Percentiles rank a stretch among this genome's conserved stretches.
Evolutionary conservation across 2,888 invertebrate genomes (phyloP).

Genomic region (Hemicrepidius hirtus): DNA sequence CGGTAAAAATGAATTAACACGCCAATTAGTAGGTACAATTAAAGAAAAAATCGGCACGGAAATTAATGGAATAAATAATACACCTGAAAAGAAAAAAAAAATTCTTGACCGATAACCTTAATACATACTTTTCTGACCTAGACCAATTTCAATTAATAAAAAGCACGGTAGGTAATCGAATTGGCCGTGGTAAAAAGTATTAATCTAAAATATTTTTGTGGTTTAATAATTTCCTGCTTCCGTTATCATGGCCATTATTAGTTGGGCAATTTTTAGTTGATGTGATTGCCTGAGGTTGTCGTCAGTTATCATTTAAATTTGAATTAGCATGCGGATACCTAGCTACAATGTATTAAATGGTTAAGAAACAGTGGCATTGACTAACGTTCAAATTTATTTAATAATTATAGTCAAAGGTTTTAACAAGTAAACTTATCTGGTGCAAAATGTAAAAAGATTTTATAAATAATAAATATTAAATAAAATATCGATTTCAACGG

Average conservation of each 20-base stretch:
- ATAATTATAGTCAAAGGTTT: too few species aligned
- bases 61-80: slow-evolving; percentile 1
- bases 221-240: slow-evolving; percentile 33
- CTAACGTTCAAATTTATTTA: too few species aligned
- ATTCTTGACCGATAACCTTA: slow-evolving; percentile 21
- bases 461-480: too few species aligned
- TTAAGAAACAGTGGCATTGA: too few species aligned
- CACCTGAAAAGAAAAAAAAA: background rate
- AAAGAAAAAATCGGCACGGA: background rate
- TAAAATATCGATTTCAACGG: too few species aligned
- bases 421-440: too few species aligned
- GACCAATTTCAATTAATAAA: slow-evolving; percentile 19
- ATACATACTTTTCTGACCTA: slow-evolving; percentile 10
- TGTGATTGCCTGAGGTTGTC: background rate
- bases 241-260: slow-evolving; percentile 17
- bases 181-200: slow-evolving; percentile 5
- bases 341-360: too few species aligned
- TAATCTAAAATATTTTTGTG: background rate
- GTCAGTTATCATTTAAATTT: background rate
- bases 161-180: too few species aligned
- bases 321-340: too few species aligned
- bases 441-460: too few species aligned
- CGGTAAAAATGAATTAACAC: background rate
- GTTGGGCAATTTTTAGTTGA: background rate
- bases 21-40: background rate